phyloP scores from a whole-genome alignment of 1,140 invertebrate genomes.

The Tribolium castaneum region DNA sequence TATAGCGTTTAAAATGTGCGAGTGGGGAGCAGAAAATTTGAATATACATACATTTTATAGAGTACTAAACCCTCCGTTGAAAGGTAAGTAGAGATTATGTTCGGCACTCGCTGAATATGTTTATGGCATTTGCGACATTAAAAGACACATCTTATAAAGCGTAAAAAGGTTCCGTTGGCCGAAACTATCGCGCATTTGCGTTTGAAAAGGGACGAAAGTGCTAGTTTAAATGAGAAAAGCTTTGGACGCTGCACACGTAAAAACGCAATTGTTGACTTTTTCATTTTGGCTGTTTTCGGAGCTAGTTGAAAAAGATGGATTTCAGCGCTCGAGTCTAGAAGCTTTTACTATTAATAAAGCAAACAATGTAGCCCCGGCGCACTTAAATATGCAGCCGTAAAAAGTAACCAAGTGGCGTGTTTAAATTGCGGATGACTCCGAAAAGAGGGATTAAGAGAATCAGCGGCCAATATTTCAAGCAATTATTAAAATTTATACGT shows the following conservation, averaged over 20 bases:
- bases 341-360: slow-evolving; percentile 31
- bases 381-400: slow-evolving; percentile 33
- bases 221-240: background rate
- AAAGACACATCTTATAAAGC: slow-evolving; percentile 21
- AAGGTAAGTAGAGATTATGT: slow-evolving; percentile 39
- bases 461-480: slow-evolving; percentile 27
- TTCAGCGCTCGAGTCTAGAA: background rate
- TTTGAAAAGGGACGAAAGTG: background rate
- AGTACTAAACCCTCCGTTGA: slow-evolving; percentile 32
- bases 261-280: background rate
- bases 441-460: slow-evolving; percentile 17
- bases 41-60: slow-evolving; percentile 45
- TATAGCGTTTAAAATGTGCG: slow-evolving; percentile 32
- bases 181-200: background rate
- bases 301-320: background rate
- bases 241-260: background rate
- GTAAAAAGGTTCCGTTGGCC: background rate
- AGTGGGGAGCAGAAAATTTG: slow-evolving; percentile 35
- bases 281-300: background rate
- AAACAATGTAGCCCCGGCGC: slow-evolving; percentile 22
- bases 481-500: slow-evolving; percentile 41
- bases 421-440: background rate
- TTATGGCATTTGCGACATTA: slow-evolving; percentile 27
- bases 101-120: slow-evolving; percentile 31
- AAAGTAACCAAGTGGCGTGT: slow-evolving; percentile 17